Percentiles rank a stretch among this genome's conserved stretches.
phyloP scores from a whole-genome alignment of 2,113 vertebrate species.

The Orientallactaga bullata region DNA sequence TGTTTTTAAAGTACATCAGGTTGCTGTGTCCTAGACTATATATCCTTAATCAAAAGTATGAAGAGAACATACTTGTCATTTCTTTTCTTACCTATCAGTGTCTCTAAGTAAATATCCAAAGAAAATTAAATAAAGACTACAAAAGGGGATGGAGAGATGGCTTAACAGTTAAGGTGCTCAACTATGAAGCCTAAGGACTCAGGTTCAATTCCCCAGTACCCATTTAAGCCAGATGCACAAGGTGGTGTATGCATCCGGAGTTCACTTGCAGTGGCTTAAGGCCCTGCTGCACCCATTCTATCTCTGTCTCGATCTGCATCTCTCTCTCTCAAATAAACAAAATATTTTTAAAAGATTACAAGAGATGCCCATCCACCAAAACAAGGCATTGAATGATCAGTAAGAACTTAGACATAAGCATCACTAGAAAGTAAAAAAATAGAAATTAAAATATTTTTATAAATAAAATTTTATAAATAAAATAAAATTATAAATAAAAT shows the following conservation, averaged over 20 bases:
- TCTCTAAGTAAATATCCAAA: conserved; percentile 14
- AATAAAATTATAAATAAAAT: no score
- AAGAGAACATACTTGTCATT: not conserved
- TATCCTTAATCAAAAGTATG: not conserved
- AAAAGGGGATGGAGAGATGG: no score
- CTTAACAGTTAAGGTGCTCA: no score
- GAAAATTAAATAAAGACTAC: not conserved
- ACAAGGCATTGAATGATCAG: not conserved
- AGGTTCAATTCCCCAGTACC: no score
- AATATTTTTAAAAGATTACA: conserved; percentile 6
- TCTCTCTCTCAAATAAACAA: no score
- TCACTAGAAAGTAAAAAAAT: conserved; percentile 12
- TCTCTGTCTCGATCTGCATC: no score
- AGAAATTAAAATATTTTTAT: conserved; percentile 18
- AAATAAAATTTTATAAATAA: no score
- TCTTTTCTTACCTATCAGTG: not conserved
- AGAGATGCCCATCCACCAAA: not conserved
- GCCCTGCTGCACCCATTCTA: no score
- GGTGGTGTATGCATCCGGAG: no score
- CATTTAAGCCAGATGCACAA: no score
- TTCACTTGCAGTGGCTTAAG: no score
- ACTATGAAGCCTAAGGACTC: no score
- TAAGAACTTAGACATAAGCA: conserved; percentile 45
- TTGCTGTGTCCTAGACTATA: not conserved
- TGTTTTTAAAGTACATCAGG: not conserved